A percentile compares a stretch with the other conserved stretches of the same genome.
Evolutionary conservation across 2,888 invertebrate species (phyloP).

Genomic region (Laspeyria flexula): DNA sequence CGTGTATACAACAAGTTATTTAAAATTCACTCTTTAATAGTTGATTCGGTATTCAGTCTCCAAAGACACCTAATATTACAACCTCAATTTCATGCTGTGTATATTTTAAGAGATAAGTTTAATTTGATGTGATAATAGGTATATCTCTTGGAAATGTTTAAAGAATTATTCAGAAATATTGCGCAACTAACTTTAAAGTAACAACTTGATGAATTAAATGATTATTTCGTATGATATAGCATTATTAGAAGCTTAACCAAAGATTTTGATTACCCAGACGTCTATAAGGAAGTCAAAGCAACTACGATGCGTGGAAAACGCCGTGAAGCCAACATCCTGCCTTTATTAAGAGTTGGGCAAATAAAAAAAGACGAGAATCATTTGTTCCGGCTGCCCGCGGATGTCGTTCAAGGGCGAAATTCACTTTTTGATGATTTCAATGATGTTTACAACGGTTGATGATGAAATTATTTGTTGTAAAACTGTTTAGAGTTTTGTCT

Average conservation of each 20-base stretch:
- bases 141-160: neutral
- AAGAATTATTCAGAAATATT: no score
- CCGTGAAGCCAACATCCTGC: slow-evolving; percentile 82
- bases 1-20: slow-evolving; percentile 62
- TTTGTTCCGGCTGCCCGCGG: slow-evolving; percentile 81
- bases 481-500: slow-evolving; percentile 9
- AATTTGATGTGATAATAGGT: slow-evolving; percentile 3
- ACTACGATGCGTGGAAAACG: slow-evolving; percentile 73
- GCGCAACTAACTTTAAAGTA: no score
- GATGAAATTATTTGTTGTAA: slow-evolving; percentile 46
- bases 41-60: slow-evolving; percentile 27
- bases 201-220: no score
- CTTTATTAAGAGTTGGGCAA: slow-evolving; percentile 69
- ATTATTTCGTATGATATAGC: neutral
- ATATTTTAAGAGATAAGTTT: slow-evolving; percentile 10
- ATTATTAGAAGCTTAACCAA: slow-evolving; percentile 34
- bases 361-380: slow-evolving; percentile 71
- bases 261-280: slow-evolving; percentile 39
- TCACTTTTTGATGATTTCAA: slow-evolving; percentile 69
- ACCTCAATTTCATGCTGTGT: slow-evolving; percentile 35
- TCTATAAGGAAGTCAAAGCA: slow-evolving; percentile 67
- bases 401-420: slow-evolving; percentile 81
- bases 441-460: slow-evolving; percentile 37
- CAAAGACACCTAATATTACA: slow-evolving; percentile 22
- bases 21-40: slow-evolving; percentile 39